Percentiles rank a stretch among this genome's conserved stretches.
phyloP scores from a whole-genome alignment of 1,140 invertebrate species.

The Heliothis virescens region DNA sequence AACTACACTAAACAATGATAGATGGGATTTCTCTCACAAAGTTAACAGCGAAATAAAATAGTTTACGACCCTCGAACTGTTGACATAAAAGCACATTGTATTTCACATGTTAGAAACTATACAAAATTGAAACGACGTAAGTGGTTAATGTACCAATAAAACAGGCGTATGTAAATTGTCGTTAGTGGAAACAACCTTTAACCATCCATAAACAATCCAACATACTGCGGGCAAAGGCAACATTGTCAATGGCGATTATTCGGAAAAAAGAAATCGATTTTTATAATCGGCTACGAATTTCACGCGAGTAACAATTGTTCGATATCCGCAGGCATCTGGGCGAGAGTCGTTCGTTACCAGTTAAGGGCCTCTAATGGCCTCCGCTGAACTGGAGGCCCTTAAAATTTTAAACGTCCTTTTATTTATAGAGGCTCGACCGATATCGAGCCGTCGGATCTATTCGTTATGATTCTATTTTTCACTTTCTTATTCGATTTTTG shows the following conservation, averaged over 20 bases:
- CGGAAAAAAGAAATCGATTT: conserved; percentile 42
- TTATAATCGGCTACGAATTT: conserved; percentile 43
- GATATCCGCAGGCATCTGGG: conserved; percentile 48
- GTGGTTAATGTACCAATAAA: not conserved
- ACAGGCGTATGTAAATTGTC: not conserved
- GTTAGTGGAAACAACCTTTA: conserved; percentile 16
- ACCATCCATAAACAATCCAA: conserved; percentile 33
- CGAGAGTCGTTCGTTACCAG: conserved; percentile 66
- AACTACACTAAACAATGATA: conserved; percentile 34
- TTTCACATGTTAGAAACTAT: conserved; percentile 15
- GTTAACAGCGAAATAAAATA: conserved; percentile 29
- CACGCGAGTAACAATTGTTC: conserved; percentile 47
- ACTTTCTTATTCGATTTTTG: conserved; percentile 21
- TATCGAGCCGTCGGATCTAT: conserved; percentile 71
- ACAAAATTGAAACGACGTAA: conserved; percentile 6
- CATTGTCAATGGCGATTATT: conserved; percentile 17
- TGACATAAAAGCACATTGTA: conserved; percentile 23
- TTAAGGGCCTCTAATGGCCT: conserved; percentile 80
- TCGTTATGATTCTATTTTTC: conserved; percentile 67
- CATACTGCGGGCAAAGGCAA: conserved; percentile 34
- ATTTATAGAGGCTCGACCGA: conserved; percentile 74
- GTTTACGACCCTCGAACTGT: conserved; percentile 15
- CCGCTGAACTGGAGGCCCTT: conserved; percentile 66
- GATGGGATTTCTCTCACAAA: conserved; percentile 22
- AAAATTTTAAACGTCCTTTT: conserved; percentile 80